These are phyloP conservation scores for Zaprionus obscuricornis DNA, from an alignment of 2,888 invertebrate genomes.

Conservation along the genomic window DNA sequence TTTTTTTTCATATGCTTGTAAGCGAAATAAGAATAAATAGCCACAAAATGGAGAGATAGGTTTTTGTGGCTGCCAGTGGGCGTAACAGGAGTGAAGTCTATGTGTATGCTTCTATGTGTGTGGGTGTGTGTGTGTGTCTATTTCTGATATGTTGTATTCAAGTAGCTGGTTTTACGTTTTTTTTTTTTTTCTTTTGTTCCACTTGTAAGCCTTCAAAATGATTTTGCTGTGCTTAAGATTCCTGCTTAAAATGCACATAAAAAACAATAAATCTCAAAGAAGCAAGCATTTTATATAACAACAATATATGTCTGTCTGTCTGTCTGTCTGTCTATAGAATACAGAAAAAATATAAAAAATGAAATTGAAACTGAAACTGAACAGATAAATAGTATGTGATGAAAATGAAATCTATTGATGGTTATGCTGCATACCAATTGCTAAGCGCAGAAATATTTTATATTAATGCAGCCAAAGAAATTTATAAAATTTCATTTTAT, in stretches of 20 bases:
- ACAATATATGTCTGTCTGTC: too few species aligned
- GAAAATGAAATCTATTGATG: too few species aligned
- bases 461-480: too few species aligned
- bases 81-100: too few species aligned
- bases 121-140: conserved; percentile 23
- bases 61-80: too few species aligned
- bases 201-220: conserved; percentile 34
- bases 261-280: conserved; percentile 41
- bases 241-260: conserved; percentile 46
- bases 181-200: conserved; percentile 21
- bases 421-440: too few species aligned
- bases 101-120: not conserved
- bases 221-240: conserved; percentile 34
- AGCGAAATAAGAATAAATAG: conserved; percentile 60
- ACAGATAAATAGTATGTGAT: too few species aligned
- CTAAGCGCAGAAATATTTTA: too few species aligned
- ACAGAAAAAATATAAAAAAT: conserved; percentile 28
- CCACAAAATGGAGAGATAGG: conserved; percentile 4
- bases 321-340: conserved; percentile 17
- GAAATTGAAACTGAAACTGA: too few species aligned
- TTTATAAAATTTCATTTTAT: too few species aligned
- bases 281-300: too few species aligned
- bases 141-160: conserved; percentile 26
- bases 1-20: conserved; percentile 20
- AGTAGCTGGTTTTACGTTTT: conserved; percentile 29